Base-by-base conservation (phyloP, 2,113 vertebrate species). In the Bujurquina vittata region DNA sequence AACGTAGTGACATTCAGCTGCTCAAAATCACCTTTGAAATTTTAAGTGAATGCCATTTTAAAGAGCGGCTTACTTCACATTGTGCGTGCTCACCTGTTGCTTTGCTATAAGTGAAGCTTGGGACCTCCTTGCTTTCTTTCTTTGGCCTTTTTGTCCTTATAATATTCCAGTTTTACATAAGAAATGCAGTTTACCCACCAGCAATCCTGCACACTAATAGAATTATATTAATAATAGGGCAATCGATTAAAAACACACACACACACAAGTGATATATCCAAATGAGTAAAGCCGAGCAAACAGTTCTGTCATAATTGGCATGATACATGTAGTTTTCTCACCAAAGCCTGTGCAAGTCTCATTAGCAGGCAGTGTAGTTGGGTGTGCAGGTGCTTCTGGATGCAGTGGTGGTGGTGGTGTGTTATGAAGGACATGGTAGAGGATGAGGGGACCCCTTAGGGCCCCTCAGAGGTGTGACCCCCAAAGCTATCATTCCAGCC, bases 401-500 rank as follows among this genome's bases (percentile, higher is more conserved):
- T 31, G 31, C 22, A n/a, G 6, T 59, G 56, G 7, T 86, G 46
- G 4, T 84, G 78, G 74, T 58, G 65, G 46, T 81, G 26, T 83
- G 60, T 37, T 62, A 17, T 85, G 63, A 43, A 55, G 62, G 72
- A 35, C 29, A 76, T 4, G 1, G 23, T 60, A 1, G 10, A 74
- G 73, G 37, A 63, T 75, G 60, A 60, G 57, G 22, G 29, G 35
- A 35, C 55, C 74, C 52, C 46, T 60, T 5, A 7, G 54, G 57
- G 61, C 26, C 58, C 76, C 57, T 85, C 77, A 81, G 80, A 84
- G 43, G 35, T 80, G 72, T 94, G 88, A 95, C 85, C 56, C 56
- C 77, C 88, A 76, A 52, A 92, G 91, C 74, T 94, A 76, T 93
- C 61, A 31, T 95, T 94, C 77, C 93, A 95, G 94, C 52, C 86